phyloP scores from a whole-genome alignment of 1,140 invertebrate species.

The Mamestra configurata region DNA sequence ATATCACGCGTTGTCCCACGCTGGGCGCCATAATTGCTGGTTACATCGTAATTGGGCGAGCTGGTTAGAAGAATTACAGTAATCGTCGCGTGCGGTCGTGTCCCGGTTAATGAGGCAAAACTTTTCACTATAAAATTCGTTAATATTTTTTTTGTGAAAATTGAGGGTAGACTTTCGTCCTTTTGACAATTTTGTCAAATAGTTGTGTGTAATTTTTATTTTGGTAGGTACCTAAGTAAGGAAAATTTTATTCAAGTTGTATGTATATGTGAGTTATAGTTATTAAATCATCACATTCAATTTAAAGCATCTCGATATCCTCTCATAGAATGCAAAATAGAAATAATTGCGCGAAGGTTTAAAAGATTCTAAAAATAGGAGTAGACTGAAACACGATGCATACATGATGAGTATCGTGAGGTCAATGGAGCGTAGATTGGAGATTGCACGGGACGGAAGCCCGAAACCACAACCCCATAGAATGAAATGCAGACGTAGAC shows the following conservation, averaged over 20 bases:
- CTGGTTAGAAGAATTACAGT: constrained; percentile 55
- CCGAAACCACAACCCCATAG: neutral
- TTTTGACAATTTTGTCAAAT: neutral
- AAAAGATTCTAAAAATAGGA: neutral
- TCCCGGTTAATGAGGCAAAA: constrained; percentile 35
- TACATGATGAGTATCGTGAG: neutral
- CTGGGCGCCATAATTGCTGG: constrained; percentile 78
- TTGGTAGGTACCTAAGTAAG: neutral
- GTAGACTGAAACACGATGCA: neutral
- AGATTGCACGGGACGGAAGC: neutral
- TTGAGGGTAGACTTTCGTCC: neutral
- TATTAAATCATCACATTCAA: no score
- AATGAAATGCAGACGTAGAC: neutral
- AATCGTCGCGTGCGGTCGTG: constrained; percentile 48
- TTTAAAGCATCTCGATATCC: no score
- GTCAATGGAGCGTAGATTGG: neutral
- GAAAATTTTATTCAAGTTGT: no score
- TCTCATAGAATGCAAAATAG: no score
- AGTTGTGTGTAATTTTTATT: no score
- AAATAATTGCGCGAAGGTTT: no score
- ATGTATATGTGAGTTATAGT: no score
- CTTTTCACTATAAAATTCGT: constrained; percentile 10
- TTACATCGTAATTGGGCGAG: constrained; percentile 69
- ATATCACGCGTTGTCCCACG: constrained; percentile 65
- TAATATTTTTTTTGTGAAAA: neutral